Evolutionary conservation across 2,888 invertebrate species (phyloP).

Genomic region (Ornithoptera alexandrae): DNA sequence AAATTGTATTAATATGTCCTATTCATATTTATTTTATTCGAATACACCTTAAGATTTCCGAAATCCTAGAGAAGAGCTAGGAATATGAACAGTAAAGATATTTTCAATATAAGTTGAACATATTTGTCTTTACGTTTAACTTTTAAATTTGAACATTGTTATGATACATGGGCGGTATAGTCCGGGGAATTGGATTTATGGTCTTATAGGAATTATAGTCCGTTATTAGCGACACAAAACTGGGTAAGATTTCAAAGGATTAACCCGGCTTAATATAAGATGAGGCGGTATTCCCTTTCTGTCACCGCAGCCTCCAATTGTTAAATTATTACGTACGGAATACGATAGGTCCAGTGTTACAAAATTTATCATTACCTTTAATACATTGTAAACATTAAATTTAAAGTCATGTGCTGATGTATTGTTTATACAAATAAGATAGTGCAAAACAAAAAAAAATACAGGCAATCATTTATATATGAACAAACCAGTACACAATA

Average conservation of each 20-base stretch:
- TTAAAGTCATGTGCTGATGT: too few relatives aligned
- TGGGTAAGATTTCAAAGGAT: conserved; percentile 29
- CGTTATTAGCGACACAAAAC: conserved; percentile 29
- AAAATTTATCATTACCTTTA: too few relatives aligned
- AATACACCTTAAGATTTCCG: too few relatives aligned
- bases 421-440: too few relatives aligned
- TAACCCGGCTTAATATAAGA: conserved; percentile 29
- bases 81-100: neutral
- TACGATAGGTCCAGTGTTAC: conserved; percentile 1
- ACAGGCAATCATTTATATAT: too few relatives aligned
- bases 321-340: conserved; percentile 21
- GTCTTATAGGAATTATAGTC: conserved; percentile 28
- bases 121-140: conserved; percentile 5
- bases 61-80: neutral
- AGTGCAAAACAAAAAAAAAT: too few relatives aligned
- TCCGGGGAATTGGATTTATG: conserved; percentile 29
- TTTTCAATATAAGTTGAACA: neutral
- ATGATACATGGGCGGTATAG: conserved; percentile 20
- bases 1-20: too few relatives aligned
- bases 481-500: too few relatives aligned
- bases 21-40: too few relatives aligned
- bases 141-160: conserved; percentile 19
- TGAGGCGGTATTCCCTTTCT: conserved; percentile 18
- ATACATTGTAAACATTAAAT: too few relatives aligned
- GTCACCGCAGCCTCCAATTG: conserved; percentile 29